Evolutionary conservation across 2,888 invertebrate genomes (phyloP).

Genomic region (Luffia ferchaultella): DNA sequence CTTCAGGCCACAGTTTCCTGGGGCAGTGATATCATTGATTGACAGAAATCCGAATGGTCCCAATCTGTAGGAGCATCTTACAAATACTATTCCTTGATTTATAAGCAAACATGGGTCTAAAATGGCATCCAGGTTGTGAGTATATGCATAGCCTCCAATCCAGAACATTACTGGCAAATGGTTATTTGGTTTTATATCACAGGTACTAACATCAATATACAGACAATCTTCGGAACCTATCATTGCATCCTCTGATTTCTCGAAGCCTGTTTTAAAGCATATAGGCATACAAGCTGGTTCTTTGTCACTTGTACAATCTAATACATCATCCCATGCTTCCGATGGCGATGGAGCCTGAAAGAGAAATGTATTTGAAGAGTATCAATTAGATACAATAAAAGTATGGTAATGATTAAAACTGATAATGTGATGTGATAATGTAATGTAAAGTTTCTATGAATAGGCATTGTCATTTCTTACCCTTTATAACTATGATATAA

Average conservation of each 20-base stretch:
- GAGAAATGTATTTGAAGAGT: neutral
- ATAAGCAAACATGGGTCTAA: slow-evolving; percentile 41
- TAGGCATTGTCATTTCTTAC: too few species aligned
- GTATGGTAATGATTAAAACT: neutral
- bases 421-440: too few species aligned
- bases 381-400: neutral
- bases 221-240: slow-evolving; percentile 52
- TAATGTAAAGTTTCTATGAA: too few species aligned
- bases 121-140: slow-evolving; percentile 27
- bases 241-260: slow-evolving; percentile 14
- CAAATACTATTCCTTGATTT: slow-evolving; percentile 39
- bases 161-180: slow-evolving; percentile 59
- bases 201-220: slow-evolving; percentile 43
- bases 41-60: slow-evolving; percentile 57
- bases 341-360: slow-evolving; percentile 43
- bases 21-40: slow-evolving; percentile 42
- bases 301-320: slow-evolving; percentile 37
- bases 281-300: slow-evolving; percentile 21
- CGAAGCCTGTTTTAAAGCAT: neutral
- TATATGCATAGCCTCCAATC: slow-evolving; percentile 46
- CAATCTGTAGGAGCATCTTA: slow-evolving; percentile 48
- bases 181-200: slow-evolving; percentile 32
- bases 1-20: slow-evolving; percentile 54
- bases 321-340: slow-evolving; percentile 30
- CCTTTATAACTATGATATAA: too few species aligned